Conservation (phyloP, 2,888 invertebrate species). For the Gisinianus flammeolus region DNA sequence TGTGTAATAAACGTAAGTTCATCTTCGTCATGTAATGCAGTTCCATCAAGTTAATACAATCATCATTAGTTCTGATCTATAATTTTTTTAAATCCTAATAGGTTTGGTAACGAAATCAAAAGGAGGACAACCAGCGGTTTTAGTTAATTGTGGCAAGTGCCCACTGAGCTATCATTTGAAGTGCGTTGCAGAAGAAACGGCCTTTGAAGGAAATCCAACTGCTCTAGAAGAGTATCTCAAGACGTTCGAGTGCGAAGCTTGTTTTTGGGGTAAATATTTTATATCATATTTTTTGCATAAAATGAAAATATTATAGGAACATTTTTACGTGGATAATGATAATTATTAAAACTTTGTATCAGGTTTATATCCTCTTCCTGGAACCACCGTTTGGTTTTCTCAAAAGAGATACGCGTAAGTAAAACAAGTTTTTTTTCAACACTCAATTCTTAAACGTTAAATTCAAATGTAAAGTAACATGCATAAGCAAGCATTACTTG, state of each 20-base stretch:
- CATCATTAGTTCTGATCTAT: no score
- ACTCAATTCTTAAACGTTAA: no score
- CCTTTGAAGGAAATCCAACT: not conserved
- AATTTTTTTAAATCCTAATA: not conserved
- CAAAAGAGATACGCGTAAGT: slow-evolving; percentile 48
- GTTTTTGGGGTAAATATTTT: slow-evolving; percentile 50
- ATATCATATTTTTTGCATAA: no score
- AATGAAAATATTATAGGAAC: no score
- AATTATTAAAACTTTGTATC: slow-evolving; percentile 37
- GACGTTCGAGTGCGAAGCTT: slow-evolving; percentile 48
- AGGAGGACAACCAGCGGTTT: slow-evolving; percentile 25
- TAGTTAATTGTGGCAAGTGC: slow-evolving; percentile 46
- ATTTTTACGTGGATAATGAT: not conserved
- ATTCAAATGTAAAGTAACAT: no score
- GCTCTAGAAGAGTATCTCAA: not conserved
- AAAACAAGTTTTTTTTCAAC: no score
- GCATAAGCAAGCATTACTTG: no score
- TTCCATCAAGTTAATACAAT: no score
- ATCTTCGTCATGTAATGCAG: no score
- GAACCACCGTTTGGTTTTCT: slow-evolving; percentile 55
- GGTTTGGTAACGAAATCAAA: not conserved
- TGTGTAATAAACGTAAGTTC: slow-evolving; percentile 50
- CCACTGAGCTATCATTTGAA: slow-evolving; percentile 48
- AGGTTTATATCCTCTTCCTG: slow-evolving; percentile 53
- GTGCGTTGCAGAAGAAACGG: slow-evolving; percentile 37